These are phyloP conservation scores for Galerucella nymphaeae DNA, from an alignment of 2,888 invertebrate species.

Conservation along the genomic window DNA sequence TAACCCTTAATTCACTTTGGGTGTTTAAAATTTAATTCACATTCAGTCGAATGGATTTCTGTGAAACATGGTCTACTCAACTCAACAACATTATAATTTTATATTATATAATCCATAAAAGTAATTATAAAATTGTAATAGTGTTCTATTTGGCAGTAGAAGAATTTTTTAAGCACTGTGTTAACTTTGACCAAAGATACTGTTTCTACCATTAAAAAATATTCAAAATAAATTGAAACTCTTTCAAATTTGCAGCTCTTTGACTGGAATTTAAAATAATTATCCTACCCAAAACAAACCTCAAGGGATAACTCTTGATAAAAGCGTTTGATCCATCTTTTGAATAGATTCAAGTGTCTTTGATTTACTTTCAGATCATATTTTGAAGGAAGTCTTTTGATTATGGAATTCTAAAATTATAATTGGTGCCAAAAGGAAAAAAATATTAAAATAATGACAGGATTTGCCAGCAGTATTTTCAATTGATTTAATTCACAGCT, in stretches of 20 bases:
- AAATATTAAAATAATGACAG: too few relatives aligned
- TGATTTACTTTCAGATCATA: background rate
- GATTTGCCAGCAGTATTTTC: background rate
- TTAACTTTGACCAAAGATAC: background rate
- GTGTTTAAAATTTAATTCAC: conserved; percentile 30
- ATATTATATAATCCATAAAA: too few relatives aligned
- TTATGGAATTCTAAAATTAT: background rate
- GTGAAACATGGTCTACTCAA: too few relatives aligned
- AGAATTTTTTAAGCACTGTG: too few relatives aligned
- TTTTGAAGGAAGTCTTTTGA: background rate
- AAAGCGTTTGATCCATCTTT: background rate
- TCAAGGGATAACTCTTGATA: background rate
- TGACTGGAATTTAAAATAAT: background rate
- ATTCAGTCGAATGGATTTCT: background rate
- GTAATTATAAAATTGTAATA: too few relatives aligned
- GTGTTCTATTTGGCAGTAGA: too few relatives aligned
- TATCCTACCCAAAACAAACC: background rate
- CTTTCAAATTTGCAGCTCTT: background rate
- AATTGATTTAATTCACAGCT: too few relatives aligned
- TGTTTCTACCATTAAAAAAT: background rate
- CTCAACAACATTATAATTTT: too few relatives aligned
- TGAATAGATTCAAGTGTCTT: conserved; percentile 1
- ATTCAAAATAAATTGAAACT: background rate
- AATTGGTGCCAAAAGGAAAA: too few relatives aligned
- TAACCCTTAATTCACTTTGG: conserved; percentile 23